These are phyloP conservation scores for Anniella stebbinsi DNA, from an alignment of 2,797 vertebrate species.

Conservation along the genomic window DNA sequence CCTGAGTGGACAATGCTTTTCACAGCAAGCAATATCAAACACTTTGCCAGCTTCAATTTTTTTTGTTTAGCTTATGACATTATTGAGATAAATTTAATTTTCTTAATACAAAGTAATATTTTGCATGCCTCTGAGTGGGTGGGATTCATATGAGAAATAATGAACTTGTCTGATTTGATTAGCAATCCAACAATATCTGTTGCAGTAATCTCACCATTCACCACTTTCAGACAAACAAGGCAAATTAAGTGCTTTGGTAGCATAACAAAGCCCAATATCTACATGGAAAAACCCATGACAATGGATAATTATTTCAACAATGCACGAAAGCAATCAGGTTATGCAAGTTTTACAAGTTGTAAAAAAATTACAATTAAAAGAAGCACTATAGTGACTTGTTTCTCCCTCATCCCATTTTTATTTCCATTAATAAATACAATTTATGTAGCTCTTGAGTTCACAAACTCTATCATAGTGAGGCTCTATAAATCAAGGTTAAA, in stretches of 20 bases:
- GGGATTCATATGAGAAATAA: slow-evolving; percentile 31
- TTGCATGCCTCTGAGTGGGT: slow-evolving; percentile 1
- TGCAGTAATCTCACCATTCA: slow-evolving; percentile 21
- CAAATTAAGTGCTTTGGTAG: slow-evolving; percentile 30
- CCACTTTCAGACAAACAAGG: slow-evolving; percentile 28
- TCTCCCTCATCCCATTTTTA: slow-evolving; percentile 27
- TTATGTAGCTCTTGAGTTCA: slow-evolving; percentile 3
- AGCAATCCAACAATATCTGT: slow-evolving; percentile 38
- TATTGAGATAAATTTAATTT: slow-evolving; percentile 34
- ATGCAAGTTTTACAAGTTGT: slow-evolving; percentile 17
- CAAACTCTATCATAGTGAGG: slow-evolving; percentile 6
- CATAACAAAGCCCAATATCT: slow-evolving; percentile 30
- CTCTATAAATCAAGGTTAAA: slow-evolving; percentile 15
- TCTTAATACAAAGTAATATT: background rate
- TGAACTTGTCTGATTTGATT: slow-evolving; percentile 13
- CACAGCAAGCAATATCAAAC: background rate
- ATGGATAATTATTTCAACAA: slow-evolving; percentile 34
- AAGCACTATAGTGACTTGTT: slow-evolving; percentile 25
- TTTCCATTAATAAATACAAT: slow-evolving; percentile 17
- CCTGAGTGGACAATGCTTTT: slow-evolving; percentile 20
- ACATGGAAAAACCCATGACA: background rate
- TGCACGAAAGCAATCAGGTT: slow-evolving; percentile 32
- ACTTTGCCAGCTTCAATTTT: background rate
- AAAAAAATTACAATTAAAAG: slow-evolving; percentile 23
- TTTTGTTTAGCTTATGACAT: slow-evolving; percentile 27